Conservation (phyloP, 53 echinoderm and acorn worm genomes). For the Paelopatides confundens region DNA sequence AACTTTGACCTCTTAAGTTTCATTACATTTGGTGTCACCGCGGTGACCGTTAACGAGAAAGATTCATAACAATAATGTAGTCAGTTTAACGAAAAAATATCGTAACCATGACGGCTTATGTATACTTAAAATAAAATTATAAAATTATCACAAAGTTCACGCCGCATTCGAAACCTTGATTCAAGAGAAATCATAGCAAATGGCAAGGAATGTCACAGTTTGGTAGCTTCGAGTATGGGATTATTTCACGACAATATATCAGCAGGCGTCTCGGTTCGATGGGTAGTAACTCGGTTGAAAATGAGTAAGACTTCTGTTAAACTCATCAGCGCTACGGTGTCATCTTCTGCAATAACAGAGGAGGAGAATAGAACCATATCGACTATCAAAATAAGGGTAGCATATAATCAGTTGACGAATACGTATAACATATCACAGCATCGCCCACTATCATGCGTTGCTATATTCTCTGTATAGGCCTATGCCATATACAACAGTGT, state of each 20-base stretch:
- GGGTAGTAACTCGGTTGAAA: slow-evolving; percentile 45
- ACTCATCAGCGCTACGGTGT: slow-evolving; percentile 32
- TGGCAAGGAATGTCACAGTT: slow-evolving; percentile 17
- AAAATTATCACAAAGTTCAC: slow-evolving; percentile 11
- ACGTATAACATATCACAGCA: neutral
- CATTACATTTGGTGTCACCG: too few species aligned
- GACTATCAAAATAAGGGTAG: neutral
- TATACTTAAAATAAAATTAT: too few species aligned
- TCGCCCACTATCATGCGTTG: too few species aligned
- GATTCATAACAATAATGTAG: too few species aligned
- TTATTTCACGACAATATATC: slow-evolving; percentile 33
- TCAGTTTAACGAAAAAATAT: too few species aligned
- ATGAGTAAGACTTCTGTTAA: slow-evolving; percentile 40
- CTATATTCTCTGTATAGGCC: too few species aligned
- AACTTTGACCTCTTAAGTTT: too few species aligned
- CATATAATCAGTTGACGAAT: neutral
- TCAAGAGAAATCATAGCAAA: slow-evolving; percentile 28
- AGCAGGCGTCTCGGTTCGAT: slow-evolving; percentile 52
- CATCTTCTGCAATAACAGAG: slow-evolving; percentile 21
- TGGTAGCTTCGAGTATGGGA: slow-evolving; percentile 6
- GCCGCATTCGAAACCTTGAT: slow-evolving; percentile 1
- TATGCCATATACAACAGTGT: too few species aligned
- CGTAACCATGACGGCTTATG: too few species aligned
- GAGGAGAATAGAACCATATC: neutral
- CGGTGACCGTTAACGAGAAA: too few species aligned